Base-by-base conservation (phyloP, 2,797 vertebrate genomes). In the Acanthiza pusilla region DNA sequence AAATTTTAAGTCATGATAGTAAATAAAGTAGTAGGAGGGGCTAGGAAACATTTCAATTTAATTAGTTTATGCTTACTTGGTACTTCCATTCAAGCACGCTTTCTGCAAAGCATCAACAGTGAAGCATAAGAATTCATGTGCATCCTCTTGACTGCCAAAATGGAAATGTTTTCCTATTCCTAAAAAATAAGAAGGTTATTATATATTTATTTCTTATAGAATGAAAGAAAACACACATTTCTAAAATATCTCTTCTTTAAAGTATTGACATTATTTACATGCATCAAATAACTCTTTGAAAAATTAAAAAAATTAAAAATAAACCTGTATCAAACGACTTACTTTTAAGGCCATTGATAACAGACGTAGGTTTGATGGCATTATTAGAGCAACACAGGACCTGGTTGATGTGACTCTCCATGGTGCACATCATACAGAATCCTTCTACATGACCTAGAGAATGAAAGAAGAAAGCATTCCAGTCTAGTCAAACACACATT, bases 371-470 rank as follows among this genome's bases (percentile, higher is more conserved):
- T 92, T 99, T 99, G 85, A 99, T 99, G 89, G 99, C 98, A 54
- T 98, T 99, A 76, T 98, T 98, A 77, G 99, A 98, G 95, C 99
- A 99, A 71, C 98, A 98, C 85, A 99, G 98, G 68, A 98, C 99
- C 96, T 99, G 99, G 94, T 98, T 99, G 91, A 99, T 98, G 93
- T 99, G 99, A 82, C 99, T 98, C 95, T 99, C 99, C 99, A 99
- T 99, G 5, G 98, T 99, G 82, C 99, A 99, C 99, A 99, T 99
- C 99, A 99, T 99, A 97, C 99, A 99, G 96, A 99, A 99, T 6
- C 98, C 99, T 81, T 99, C 98, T 62, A 98, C 98, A 1, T 98
- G 98, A 98, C 99, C 99, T 99, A 88, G 55, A 94, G 62, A 72
- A 85, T 2, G 78, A 96, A 51, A 90, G 26, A 94, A 87, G 13